phyloP scores from a whole-genome alignment of 2,797 vertebrate species.

The Parauchenoglanis ngamensis region DNA sequence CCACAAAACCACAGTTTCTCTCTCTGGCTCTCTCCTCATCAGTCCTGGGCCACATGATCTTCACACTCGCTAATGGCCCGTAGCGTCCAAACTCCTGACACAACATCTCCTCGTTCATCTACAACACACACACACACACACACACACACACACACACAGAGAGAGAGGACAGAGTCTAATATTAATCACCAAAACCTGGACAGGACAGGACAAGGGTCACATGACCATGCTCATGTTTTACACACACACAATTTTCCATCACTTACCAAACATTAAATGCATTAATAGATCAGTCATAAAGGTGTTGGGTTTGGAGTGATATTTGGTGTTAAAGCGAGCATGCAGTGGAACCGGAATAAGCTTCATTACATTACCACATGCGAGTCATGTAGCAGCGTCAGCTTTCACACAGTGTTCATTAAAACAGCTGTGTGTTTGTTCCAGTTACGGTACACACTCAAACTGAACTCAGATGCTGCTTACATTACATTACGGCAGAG shows the following conservation, averaged over 20 bases:
- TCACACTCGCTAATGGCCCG: slow-evolving; percentile 95
- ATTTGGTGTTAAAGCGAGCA: background rate
- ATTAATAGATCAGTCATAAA: background rate
- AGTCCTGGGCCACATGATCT: slow-evolving; percentile 99
- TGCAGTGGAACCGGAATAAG: background rate
- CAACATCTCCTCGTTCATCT: slow-evolving; percentile 99
- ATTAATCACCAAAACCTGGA: background rate
- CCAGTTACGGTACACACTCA: background rate
- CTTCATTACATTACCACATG: background rate
- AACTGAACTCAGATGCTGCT: background rate
- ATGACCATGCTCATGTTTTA: background rate
- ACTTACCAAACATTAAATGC: background rate
- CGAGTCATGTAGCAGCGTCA: no score
- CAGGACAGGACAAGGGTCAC: background rate
- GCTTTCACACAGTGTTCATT: no score
- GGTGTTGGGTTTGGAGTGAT: background rate
- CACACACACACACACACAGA: background rate
- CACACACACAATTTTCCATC: background rate
- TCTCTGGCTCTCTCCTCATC: slow-evolving; percentile 98
- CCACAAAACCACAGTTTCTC: slow-evolving; percentile 98
- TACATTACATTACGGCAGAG: background rate
- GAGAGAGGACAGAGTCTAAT: background rate
- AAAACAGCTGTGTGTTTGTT: background rate
- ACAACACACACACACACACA: background rate
- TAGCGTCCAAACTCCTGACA: slow-evolving; percentile 99